Conservation (phyloP, 2,113 vertebrate species). For the Sinocyclocheilus anophthalmus region DNA sequence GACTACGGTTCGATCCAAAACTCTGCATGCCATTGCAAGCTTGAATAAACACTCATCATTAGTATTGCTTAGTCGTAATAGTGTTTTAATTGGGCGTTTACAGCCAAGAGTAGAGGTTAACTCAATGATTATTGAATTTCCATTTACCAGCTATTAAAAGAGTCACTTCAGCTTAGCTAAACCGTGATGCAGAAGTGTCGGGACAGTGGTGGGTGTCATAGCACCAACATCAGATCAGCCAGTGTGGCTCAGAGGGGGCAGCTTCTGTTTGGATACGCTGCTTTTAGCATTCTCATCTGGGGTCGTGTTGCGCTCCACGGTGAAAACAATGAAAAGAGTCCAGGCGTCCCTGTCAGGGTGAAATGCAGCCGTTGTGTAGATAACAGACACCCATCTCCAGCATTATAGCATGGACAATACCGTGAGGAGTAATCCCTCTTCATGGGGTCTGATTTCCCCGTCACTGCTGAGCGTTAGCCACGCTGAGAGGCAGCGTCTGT, state of each 20-base stretch:
- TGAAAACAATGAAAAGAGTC: conserved; percentile 61
- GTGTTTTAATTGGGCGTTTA: conserved; percentile 23
- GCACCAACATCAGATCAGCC: conserved; percentile 71
- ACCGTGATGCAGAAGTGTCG: conserved; percentile 61
- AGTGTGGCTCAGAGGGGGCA: conserved; percentile 63
- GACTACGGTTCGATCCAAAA: not conserved
- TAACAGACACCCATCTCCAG: conserved; percentile 74
- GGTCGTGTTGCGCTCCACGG: conserved; percentile 62
- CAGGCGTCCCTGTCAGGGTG: conserved; percentile 73
- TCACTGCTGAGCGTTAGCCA: conserved; percentile 73
- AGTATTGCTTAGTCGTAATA: not conserved
- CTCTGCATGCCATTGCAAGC: not conserved
- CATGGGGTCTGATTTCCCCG: conserved; percentile 80
- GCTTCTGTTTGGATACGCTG: conserved; percentile 68
- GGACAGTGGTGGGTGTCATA: conserved; percentile 65
- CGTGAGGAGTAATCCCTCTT: conserved; percentile 77
- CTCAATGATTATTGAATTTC: conserved; percentile 26
- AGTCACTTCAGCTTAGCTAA: conserved; percentile 34
- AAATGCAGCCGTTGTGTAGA: conserved; percentile 72
- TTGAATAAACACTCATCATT: conserved; percentile 6
- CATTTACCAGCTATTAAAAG: conserved; percentile 67
- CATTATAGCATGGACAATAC: conserved; percentile 72
- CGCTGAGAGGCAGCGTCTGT: conserved; percentile 72
- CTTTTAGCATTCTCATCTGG: conserved; percentile 69
- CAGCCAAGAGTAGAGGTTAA: conserved; percentile 17